Base-by-base conservation (phyloP, 2,113 vertebrate species). In the Rhinolophus ferrumequinum region DNA sequence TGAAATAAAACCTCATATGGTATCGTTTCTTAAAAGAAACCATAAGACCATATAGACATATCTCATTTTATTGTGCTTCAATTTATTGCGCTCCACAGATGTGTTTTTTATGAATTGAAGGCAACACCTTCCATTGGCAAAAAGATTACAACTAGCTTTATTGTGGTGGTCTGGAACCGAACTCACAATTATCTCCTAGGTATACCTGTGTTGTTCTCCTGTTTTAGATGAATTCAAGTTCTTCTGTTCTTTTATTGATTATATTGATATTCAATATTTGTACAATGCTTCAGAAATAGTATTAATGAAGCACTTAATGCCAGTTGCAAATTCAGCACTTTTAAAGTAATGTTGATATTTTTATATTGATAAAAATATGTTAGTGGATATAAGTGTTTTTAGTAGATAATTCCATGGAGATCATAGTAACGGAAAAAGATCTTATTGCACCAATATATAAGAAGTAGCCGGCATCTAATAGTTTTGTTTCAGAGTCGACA, bases 371-470 rank as follows among this genome's bases (percentile, higher is more conserved):
- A 44, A 47, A 81, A 69, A 41, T 67, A 77, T 97, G 93, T 80
- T 86, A 97, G 96, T 92, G 90, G 93, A 80, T 75, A 64, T 24
- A 96, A 56, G 41, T 88, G 54, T 5, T 88, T 52, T 82, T 54
- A 50, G 24, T 62, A 13, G 80, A 75, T 58, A 94, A 82, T 62
- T 77, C 82, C 64, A 67, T 24, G 24, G 58, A 79, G 80, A 79
- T 10, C 93, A 83, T 2, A 24, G 0, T 0, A 15, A 58, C 33
- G 1, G 13, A 41, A 47, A 56, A 96, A 90, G 44, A 47, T 81
- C 69, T 62, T 21, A 22, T 16, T 76, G 70, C 35, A 41, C 41
- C 58, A 2, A 41, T 6, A 24, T 69, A 12, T 19, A 72, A 58
- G 91, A 72, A 50, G 41, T 90, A 93, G 16, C 24, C 67, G 44